These are phyloP conservation scores for Halcyon badia DNA, from an alignment of 2,797 vertebrate species.

Conservation along the genomic window DNA sequence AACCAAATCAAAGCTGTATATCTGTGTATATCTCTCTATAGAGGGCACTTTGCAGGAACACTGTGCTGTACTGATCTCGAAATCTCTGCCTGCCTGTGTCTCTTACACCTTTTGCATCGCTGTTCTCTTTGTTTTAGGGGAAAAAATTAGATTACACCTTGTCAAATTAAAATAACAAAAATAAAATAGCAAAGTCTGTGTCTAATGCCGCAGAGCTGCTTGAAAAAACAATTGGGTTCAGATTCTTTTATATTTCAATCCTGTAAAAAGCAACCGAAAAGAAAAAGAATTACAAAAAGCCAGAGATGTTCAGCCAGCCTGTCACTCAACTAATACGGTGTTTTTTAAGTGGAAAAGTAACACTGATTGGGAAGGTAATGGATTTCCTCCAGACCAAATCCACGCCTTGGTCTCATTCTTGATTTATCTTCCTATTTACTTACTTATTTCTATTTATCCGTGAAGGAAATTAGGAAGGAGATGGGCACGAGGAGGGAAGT, in stretches of 20 bases:
- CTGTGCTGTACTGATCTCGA: constrained; percentile 80
- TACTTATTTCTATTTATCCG: not conserved
- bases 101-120: constrained; percentile 77
- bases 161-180: constrained; percentile 63
- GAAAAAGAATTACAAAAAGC: not conserved
- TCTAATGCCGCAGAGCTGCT: not conserved
- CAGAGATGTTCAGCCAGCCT: constrained; percentile 40
- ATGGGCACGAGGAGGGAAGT: constrained; percentile 40
- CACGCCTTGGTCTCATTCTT: constrained; percentile 47
- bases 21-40: constrained; percentile 49
- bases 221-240: not conserved
- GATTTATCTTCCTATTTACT: constrained; percentile 7
- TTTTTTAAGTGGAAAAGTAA: constrained; percentile 16
- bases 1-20: not conserved
- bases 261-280: constrained; percentile 1
- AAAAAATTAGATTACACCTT: constrained; percentile 95
- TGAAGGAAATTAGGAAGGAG: constrained; percentile 63
- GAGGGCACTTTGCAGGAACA: constrained; percentile 82
- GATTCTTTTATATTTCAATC: not conserved
- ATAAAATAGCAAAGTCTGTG: not conserved
- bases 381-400: constrained; percentile 49
- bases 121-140: constrained; percentile 77
- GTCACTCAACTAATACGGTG: not conserved
- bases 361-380: constrained; percentile 44
- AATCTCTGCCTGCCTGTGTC: constrained; percentile 84